Evolutionary conservation across 2,888 invertebrate genomes (phyloP).

Genomic region (Nycteola revayana): DNA sequence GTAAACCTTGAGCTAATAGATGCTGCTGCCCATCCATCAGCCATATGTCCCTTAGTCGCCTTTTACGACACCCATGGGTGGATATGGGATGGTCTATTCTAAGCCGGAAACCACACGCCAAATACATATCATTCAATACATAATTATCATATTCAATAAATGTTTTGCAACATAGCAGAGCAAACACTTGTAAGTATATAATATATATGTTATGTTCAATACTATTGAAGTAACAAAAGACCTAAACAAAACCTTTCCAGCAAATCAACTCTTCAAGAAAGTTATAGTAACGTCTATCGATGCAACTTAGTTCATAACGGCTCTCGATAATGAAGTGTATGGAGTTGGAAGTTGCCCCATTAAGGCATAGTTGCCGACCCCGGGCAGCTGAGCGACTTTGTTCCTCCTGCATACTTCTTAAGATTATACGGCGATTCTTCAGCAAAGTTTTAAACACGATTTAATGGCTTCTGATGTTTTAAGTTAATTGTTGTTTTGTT

Average conservation of each 20-base stretch:
- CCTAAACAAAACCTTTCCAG: neutral
- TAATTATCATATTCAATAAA: too few species aligned
- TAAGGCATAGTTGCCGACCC: constrained; percentile 40
- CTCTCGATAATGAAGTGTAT: constrained; percentile 43
- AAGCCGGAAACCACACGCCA: too few species aligned
- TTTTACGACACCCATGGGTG: too few species aligned
- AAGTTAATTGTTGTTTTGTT: neutral
- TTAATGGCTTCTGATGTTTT: neutral
- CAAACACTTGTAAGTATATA: too few species aligned
- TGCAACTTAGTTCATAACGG: constrained; percentile 26
- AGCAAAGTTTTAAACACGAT: constrained; percentile 21
- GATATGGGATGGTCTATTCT: too few species aligned
- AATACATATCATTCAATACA: too few species aligned
- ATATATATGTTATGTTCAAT: too few species aligned
- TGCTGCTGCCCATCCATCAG: too few species aligned
- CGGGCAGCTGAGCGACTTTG: constrained; percentile 17
- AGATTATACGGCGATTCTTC: constrained; percentile 17
- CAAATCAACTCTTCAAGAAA: constrained; percentile 8
- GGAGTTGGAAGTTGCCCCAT: constrained; percentile 40
- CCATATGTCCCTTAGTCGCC: too few species aligned
- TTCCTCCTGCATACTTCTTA: constrained; percentile 25
- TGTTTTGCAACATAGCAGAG: too few species aligned
- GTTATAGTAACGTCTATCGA: constrained; percentile 8
- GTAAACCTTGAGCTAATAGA: too few species aligned
- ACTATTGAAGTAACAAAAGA: too few species aligned